A percentile compares a stretch with the other conserved stretches of the same genome.
These are phyloP conservation scores for Dicerorhinus sumatrensis DNA, from an alignment of 2,113 vertebrate species.

Conservation along the genomic window DNA sequence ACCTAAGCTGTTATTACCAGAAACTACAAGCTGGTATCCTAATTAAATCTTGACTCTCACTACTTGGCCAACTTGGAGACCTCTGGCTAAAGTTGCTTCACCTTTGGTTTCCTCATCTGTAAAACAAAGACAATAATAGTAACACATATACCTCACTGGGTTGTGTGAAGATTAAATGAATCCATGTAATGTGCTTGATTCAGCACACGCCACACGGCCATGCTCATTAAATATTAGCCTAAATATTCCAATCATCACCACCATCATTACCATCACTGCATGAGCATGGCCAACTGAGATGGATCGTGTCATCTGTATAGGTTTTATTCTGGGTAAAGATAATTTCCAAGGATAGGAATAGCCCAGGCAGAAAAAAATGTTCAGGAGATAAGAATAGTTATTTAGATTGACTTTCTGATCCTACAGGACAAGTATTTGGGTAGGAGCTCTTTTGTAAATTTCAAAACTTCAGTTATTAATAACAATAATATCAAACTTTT, in stretches of 20 bases:
- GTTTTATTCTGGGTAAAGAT: background rate
- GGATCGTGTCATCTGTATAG: background rate
- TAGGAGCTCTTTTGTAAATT: background rate
- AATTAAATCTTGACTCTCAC: background rate
- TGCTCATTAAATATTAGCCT: background rate
- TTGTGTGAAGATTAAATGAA: background rate
- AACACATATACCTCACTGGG: background rate
- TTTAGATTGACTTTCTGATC: slow-evolving; percentile 17
- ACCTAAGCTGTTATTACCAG: background rate
- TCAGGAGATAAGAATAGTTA: background rate
- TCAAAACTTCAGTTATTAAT: background rate
- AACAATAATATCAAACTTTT: background rate
- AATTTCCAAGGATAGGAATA: background rate
- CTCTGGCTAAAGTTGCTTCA: background rate
- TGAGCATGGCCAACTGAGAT: background rate
- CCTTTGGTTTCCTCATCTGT: background rate
- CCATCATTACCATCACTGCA: background rate
- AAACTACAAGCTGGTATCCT: background rate
- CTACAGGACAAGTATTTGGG: background rate
- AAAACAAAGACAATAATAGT: background rate
- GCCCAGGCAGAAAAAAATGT: background rate
- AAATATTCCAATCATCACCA: background rate
- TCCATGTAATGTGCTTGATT: background rate
- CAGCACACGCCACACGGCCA: background rate
- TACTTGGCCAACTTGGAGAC: background rate